Conservation (phyloP, 2,888 invertebrate species). For the Galeruca laticollis region DNA sequence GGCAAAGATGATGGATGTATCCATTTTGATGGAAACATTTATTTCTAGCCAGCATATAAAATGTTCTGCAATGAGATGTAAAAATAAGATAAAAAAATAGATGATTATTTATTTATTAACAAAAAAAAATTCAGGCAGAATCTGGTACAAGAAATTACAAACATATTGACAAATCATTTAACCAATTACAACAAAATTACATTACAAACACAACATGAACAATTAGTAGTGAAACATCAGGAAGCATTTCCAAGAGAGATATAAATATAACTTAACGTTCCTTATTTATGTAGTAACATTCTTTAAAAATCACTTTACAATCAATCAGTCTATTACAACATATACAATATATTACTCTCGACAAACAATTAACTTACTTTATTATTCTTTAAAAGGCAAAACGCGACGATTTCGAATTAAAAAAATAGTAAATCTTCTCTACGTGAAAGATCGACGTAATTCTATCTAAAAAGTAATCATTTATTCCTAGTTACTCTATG, state of each 20-base stretch:
- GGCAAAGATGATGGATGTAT: too few species aligned
- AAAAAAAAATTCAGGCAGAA: constrained; percentile 12
- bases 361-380: neutral
- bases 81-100: neutral
- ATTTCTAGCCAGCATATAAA: too few species aligned
- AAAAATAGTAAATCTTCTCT: too few species aligned
- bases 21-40: too few species aligned
- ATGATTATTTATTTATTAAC: neutral
- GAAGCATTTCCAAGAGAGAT: neutral
- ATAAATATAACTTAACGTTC: neutral
- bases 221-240: neutral
- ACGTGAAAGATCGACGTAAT: too few species aligned
- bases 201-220: neutral
- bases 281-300: constrained; percentile 1
- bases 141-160: constrained; percentile 4
- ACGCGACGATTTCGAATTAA: too few species aligned
- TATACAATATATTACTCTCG: neutral
- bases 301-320: neutral
- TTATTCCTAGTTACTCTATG: too few species aligned
- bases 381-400: too few species aligned
- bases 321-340: neutral
- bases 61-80: too few species aligned
- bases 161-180: constrained; percentile 5
- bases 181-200: neutral
- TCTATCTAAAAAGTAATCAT: too few species aligned